Percentiles rank a stretch among this genome's conserved stretches.
Evolutionary conservation across 2,888 invertebrate species (phyloP).

Genomic region (Trachelus tabidus): DNA sequence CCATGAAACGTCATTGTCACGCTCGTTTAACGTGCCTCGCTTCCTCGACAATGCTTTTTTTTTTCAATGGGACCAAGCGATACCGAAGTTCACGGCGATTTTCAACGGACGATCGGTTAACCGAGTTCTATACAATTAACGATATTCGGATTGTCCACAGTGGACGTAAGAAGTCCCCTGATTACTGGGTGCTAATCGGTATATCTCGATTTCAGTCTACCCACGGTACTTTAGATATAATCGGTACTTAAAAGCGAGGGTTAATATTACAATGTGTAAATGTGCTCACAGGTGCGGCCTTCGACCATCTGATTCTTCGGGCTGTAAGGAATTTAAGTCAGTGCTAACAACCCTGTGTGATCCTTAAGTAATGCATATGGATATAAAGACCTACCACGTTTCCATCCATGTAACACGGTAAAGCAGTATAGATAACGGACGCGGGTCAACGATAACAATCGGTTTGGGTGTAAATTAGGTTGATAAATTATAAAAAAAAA

Average conservation of each 20-base stretch:
- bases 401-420: not conserved
- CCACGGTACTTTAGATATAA: not conserved
- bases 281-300: not conserved
- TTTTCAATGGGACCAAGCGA: not conserved
- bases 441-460: not conserved
- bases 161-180: not conserved
- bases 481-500: not conserved
- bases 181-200: not conserved
- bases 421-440: not conserved
- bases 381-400: not conserved
- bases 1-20: constrained; percentile 52
- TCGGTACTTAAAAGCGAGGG: not conserved
- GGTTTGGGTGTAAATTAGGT: not conserved
- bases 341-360: not conserved
- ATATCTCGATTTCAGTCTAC: not conserved
- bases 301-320: not conserved
- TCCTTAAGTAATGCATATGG: not conserved
- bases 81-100: not conserved
- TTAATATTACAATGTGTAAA: not conserved
- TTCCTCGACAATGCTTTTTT: constrained; percentile 21
- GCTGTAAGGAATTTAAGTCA: not conserved
- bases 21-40: constrained; percentile 44
- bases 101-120: not conserved
- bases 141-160: not conserved
- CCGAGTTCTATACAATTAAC: not conserved